Evolutionary conservation across 1,140 invertebrate species (phyloP).

Genomic region (Sarcophaga bullata): DNA sequence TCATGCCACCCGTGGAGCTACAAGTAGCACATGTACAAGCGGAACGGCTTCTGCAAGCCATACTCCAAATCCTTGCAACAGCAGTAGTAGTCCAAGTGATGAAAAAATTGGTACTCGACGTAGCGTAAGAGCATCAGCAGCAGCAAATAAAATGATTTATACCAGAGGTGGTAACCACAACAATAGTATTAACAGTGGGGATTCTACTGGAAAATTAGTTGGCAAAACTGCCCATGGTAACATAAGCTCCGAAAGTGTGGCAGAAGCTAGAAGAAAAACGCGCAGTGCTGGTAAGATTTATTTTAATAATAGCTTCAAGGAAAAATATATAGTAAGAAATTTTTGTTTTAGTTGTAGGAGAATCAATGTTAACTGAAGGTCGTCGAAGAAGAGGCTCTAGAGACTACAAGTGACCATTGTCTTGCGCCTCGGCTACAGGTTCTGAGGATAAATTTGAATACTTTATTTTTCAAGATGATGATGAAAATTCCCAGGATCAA

Average conservation of each 20-base stretch:
- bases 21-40: not conserved
- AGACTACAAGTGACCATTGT: conserved; percentile 71
- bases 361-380: conserved; percentile 61
- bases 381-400: conserved; percentile 68
- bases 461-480: conserved; percentile 44
- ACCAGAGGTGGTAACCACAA: conserved; percentile 49
- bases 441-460: conserved; percentile 50
- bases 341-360: conserved; percentile 54
- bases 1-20: conserved; percentile 56
- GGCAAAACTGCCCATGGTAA: conserved; percentile 44
- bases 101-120: conserved; percentile 62
- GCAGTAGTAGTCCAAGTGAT: conserved; percentile 53
- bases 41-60: not conserved
- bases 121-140: conserved; percentile 59
- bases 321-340: not conserved
- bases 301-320: not conserved
- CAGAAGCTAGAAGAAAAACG: conserved; percentile 70
- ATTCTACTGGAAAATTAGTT: not conserved
- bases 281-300: conserved; percentile 71
- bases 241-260: conserved; percentile 52
- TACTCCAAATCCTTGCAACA: conserved; percentile 49
- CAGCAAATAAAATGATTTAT: conserved; percentile 63
- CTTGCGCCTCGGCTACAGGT: conserved; percentile 64
- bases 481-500: conserved; percentile 46
- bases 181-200: not conserved